These are phyloP conservation scores for Disparrhopalites patrizii DNA, from an alignment of 2,888 invertebrate species.

Conservation along the genomic window DNA sequence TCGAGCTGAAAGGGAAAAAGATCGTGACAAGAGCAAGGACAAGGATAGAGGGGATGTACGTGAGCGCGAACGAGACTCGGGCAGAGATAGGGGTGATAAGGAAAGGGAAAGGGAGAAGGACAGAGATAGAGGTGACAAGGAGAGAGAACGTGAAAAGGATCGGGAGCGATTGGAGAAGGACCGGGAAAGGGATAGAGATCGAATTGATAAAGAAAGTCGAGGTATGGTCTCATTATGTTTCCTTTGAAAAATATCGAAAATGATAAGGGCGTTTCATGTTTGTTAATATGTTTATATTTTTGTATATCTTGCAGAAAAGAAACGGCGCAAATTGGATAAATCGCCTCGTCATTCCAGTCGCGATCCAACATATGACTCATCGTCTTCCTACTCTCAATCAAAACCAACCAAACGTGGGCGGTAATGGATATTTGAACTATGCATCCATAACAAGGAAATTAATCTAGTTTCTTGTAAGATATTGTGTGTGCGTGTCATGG, in stretches of 20 bases:
- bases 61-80: conserved; percentile 9
- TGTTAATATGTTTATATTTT: not conserved
- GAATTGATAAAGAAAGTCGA: conserved; percentile 19
- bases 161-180: conserved; percentile 16
- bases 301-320: conserved; percentile 22
- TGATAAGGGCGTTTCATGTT: too few relatives aligned
- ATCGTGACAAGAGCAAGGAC: conserved; percentile 16
- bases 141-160: conserved; percentile 18
- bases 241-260: too few relatives aligned
- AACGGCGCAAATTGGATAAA: conserved; percentile 26
- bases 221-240: too few relatives aligned
- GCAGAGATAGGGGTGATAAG: conserved; percentile 1
- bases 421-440: not conserved
- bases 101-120: conserved; percentile 18
- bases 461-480: too few relatives aligned
- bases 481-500: too few relatives aligned
- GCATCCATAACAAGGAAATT: too few relatives aligned
- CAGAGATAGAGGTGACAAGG: conserved; percentile 7
- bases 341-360: conserved; percentile 29
- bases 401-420: conserved; percentile 26
- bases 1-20: conserved; percentile 12
- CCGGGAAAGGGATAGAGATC: conserved; percentile 19
- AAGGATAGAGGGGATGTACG: conserved; percentile 6
- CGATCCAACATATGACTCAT: conserved; percentile 17
- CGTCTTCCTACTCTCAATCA: conserved; percentile 21